phyloP scores from a whole-genome alignment of 2,888 invertebrate genomes.

The Heliconius sara region DNA sequence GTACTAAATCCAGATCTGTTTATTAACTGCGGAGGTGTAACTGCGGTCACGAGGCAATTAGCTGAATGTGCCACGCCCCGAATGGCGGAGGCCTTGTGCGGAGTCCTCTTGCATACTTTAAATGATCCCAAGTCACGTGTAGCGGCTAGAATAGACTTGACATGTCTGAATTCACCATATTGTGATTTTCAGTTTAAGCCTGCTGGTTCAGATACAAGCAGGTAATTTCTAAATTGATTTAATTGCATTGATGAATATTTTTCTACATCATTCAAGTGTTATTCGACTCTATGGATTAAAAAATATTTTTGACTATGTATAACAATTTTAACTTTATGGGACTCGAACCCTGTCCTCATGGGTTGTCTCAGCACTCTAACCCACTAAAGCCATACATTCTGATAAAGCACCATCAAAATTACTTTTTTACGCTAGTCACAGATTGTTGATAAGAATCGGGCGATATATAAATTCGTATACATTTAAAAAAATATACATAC shows the following conservation, averaged over 20 bases:
- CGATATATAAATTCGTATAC: too few species aligned
- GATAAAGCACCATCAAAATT: too few species aligned
- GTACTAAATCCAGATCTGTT: constrained; percentile 92
- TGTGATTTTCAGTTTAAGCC: constrained; percentile 94
- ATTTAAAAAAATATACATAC: too few species aligned
- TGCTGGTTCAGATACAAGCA: constrained; percentile 88
- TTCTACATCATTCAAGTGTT: neutral
- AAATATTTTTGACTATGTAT: neutral
- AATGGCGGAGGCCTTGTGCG: constrained; percentile 95
- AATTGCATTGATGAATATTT: neutral
- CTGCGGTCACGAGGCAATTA: constrained; percentile 91
- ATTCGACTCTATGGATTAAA: neutral
- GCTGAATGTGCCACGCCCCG: constrained; percentile 94
- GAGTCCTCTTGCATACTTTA: constrained; percentile 92
- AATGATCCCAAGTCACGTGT: constrained; percentile 92
- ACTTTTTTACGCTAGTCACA: too few species aligned
- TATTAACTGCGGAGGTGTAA: constrained; percentile 92
- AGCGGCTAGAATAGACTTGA: constrained; percentile 90
- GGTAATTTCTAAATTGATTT: constrained; percentile 74
- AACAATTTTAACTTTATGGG: too few species aligned
- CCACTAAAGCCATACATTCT: too few species aligned
- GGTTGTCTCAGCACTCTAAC: too few species aligned
- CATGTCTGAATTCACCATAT: constrained; percentile 94
- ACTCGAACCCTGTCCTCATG: too few species aligned
- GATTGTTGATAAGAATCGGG: too few species aligned